Evolutionary conservation across 2,113 vertebrate species (phyloP), one percentile per base, ranked within the genome.

Genomic region (Siniperca chuatsi): DNA sequence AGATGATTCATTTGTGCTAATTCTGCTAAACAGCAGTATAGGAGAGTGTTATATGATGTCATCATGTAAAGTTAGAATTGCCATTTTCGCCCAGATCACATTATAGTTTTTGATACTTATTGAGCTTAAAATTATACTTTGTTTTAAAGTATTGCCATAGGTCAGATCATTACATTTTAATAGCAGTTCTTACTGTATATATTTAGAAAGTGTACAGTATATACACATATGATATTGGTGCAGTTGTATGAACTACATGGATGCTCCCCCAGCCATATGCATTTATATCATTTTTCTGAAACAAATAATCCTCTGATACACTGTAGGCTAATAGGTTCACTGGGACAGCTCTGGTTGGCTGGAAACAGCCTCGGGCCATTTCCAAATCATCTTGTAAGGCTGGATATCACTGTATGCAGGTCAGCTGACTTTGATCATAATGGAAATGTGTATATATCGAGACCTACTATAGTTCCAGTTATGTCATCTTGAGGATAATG

Each of bases 341-440:
- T 42, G 72, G 5, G 55, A 72, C 6, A 18, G 44, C 65, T 84
- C 23, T 70, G 12, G 57, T 57, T 57, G 57, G 23, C 55, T 75
- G 12, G 25, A 57, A 83, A 23, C 60, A 42, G 50, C 50, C 50
- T 0, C 0, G 13, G 48, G 0, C 13, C 23, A 15, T 68, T 29
- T 46, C 16, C 5, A 68, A 66, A 9, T n/a, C 2, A 13, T 40
- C 60, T n/a, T 75, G 21, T 11, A n/a, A 4, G n/a, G 46, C 44
- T 29, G 37, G 4, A 61, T 7, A 42, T 40, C 9, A 13, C 33
- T 71, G 23, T 16, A 25, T 67, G 6, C 54, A 68, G 58, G 6
- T 29, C 60, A 81, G 33, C 73, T 29, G 46, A 65, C 71, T n/a
- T 9, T 55, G 33, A 69, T 79, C 10, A 50, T 33, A 40, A 54